These are phyloP conservation scores for Tenebrosternarchus preto DNA, from an alignment of 2,113 vertebrate genomes.

Conservation along the genomic window DNA sequence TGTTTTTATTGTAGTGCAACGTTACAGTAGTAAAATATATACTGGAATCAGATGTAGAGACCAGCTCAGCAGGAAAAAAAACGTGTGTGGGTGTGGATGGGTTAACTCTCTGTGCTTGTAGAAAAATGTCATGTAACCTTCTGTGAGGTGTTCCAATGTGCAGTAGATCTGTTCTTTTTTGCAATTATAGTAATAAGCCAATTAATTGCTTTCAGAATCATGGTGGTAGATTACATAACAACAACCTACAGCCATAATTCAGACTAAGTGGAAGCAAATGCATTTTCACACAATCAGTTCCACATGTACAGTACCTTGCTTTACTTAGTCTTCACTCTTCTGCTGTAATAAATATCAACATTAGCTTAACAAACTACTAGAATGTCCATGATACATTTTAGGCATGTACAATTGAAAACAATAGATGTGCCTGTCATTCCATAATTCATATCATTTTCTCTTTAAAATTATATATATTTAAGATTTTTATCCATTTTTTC, in stretches of 20 bases:
- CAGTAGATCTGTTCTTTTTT: background rate
- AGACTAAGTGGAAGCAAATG: no score
- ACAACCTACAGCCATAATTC: background rate
- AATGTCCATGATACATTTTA: background rate
- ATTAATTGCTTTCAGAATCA: no score
- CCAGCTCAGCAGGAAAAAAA: conserved; percentile 7
- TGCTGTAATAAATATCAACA: background rate
- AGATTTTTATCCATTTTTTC: background rate
- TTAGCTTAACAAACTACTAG: background rate
- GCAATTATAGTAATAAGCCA: background rate
- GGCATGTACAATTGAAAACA: background rate
- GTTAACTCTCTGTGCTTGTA: background rate
- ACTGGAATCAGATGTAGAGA: background rate
- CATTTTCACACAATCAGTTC: background rate
- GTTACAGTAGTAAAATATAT: conserved; percentile 15
- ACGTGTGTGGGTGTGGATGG: background rate
- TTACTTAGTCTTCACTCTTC: background rate
- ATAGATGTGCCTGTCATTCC: background rate
- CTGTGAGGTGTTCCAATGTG: background rate
- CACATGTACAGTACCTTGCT: background rate
- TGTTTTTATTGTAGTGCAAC: conserved; percentile 30
- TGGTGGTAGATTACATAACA: background rate
- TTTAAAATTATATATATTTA: no score
- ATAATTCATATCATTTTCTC: background rate
- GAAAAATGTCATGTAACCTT: background rate